Evolutionary conservation across 2,797 vertebrate genomes (phyloP).

Genomic region (Benthosema pterotum): DNA sequence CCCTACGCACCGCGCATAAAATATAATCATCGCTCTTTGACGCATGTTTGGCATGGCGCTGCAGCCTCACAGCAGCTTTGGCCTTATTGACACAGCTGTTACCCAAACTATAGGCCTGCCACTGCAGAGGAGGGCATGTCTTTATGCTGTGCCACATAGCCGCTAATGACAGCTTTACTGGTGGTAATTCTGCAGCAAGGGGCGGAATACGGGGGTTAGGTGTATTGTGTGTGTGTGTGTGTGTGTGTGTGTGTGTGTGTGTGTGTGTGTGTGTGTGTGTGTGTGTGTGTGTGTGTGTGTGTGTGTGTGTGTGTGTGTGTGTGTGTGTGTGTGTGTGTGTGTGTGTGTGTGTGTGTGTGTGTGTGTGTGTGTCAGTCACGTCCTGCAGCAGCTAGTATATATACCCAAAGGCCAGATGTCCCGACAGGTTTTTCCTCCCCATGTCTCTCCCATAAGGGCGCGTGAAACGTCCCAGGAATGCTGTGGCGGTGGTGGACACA

Average conservation of each 20-base stretch:
- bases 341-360: too few relatives aligned
- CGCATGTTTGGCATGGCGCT: conserved; percentile 60
- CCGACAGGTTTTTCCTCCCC: conserved; percentile 63
- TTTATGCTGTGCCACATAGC: conserved; percentile 74
- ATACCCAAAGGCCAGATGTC: conserved; percentile 68
- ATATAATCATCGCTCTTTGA: conserved; percentile 68
- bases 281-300: too few relatives aligned
- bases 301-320: too few relatives aligned
- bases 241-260: too few relatives aligned
- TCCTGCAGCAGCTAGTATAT: conserved; percentile 56
- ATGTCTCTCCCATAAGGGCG: conserved; percentile 42
- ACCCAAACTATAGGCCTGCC: conserved; percentile 70
- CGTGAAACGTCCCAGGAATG: conserved; percentile 29
- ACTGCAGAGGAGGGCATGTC: conserved; percentile 59
- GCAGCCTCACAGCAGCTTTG: conserved; percentile 62
- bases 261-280: too few relatives aligned
- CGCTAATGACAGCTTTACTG: conserved; percentile 80
- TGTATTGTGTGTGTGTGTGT: too few relatives aligned
- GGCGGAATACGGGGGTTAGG: conserved; percentile 73
- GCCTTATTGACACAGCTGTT: conserved; percentile 80
- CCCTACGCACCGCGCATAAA: conserved; percentile 58
- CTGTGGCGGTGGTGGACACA: too few relatives aligned
- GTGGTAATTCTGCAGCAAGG: conserved; percentile 71
- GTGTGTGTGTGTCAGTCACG: conserved; percentile 71
- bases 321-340: too few relatives aligned